phyloP scores from a whole-genome alignment of 2,113 vertebrate genomes.

The Vanacampus margaritifer region DNA sequence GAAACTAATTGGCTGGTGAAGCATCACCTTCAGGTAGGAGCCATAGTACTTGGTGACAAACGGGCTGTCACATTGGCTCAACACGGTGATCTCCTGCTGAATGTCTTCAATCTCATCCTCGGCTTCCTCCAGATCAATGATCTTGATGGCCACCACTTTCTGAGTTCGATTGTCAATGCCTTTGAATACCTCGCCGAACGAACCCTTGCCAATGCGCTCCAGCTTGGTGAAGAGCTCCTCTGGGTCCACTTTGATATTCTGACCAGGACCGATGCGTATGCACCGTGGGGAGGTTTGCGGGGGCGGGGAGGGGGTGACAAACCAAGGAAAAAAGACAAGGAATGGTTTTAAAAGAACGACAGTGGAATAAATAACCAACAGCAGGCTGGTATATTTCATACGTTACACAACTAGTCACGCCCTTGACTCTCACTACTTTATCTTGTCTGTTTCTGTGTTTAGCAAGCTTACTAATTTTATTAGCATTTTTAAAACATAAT shows the following conservation, averaged over 20 bases:
- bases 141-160: conserved; percentile 98
- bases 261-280: background rate
- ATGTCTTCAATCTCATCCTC: conserved; percentile 99
- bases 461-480: too few species aligned
- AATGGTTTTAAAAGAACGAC: too few species aligned
- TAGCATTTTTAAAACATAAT: too few species aligned
- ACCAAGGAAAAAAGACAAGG: background rate
- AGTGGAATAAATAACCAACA: too few species aligned
- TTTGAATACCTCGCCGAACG: conserved; percentile 98
- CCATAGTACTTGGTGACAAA: conserved; percentile 98
- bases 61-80: conserved; percentile 98
- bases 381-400: too few species aligned
- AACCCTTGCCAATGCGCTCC: conserved; percentile 96
- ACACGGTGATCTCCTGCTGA: conserved; percentile 97
- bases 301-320: too few species aligned
- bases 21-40: conserved; percentile 93
- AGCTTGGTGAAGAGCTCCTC: conserved; percentile 96
- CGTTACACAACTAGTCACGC: too few species aligned
- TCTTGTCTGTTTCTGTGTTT: too few species aligned
- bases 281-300: background rate
- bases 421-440: too few species aligned
- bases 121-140: conserved; percentile 96
- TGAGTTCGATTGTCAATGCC: conserved; percentile 98
- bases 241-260: conserved; percentile 89
- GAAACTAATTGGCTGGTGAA: background rate